Evolutionary conservation across 2,113 vertebrate genomes (phyloP).

Genomic region (Pteruthius melanotis): DNA sequence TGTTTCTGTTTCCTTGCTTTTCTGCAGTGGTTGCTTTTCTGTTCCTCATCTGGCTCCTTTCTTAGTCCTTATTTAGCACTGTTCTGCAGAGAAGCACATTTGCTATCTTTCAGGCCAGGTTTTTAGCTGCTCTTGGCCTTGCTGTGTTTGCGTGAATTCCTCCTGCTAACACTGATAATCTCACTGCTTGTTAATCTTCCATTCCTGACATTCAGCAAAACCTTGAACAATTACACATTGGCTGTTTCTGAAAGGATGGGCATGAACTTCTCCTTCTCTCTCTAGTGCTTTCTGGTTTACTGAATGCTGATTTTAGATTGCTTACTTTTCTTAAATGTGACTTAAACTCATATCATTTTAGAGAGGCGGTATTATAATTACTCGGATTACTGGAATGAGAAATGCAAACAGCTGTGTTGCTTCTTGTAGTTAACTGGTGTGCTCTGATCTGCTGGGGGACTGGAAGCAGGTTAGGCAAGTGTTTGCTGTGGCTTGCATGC

Average conservation of each 20-base stretch:
- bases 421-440: background rate
- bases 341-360: background rate
- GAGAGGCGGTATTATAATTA: background rate
- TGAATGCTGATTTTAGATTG: background rate
- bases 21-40: background rate
- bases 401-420: background rate
- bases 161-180: background rate
- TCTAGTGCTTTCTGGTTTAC: background rate
- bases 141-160: background rate
- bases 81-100: background rate
- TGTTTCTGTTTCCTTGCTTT: background rate
- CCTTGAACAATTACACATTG: background rate
- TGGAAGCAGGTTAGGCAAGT: background rate
- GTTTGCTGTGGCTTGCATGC: background rate
- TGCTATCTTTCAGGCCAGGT: constrained; percentile 26
- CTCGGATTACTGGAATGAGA: background rate
- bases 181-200: constrained; percentile 15
- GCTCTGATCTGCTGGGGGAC: background rate
- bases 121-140: constrained; percentile 18
- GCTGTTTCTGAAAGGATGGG: background rate
- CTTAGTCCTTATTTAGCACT: background rate
- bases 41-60: background rate
- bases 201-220: constrained; percentile 21
- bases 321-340: background rate
- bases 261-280: background rate